These are phyloP conservation scores for Brachionus paranguensis DNA, from an alignment of 1,140 invertebrate genomes.

Conservation along the genomic window DNA sequence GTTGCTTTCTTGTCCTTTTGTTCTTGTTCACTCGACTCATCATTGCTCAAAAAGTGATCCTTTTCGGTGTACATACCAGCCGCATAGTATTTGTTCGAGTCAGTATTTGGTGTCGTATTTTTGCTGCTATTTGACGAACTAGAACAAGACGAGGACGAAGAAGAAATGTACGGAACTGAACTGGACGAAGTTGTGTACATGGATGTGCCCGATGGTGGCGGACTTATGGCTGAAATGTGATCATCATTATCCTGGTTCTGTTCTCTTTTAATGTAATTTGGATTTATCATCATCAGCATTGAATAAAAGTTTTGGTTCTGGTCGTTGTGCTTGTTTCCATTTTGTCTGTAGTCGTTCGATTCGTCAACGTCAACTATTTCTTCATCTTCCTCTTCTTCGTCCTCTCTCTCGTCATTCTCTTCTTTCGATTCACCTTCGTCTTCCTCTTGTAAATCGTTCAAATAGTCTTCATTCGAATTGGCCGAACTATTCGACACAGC, in stretches of 20 bases:
- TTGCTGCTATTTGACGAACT: conserved; percentile 13
- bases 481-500: neutral
- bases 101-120: conserved; percentile 1
- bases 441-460: neutral
- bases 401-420: neutral
- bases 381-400: neutral
- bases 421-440: neutral
- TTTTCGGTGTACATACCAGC: neutral
- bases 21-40: neutral
- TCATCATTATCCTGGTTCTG: neutral
- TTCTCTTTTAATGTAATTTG: neutral
- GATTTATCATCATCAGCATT: conserved; percentile 32
- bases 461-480: neutral
- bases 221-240: neutral
- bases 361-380: neutral
- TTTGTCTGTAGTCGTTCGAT: neutral
- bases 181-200: neutral
- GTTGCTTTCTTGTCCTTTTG: neutral
- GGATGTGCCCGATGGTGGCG: neutral
- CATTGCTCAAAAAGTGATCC: neutral
- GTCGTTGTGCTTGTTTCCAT: neutral
- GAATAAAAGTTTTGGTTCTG: neutral
- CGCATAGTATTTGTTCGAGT: neutral
- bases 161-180: conserved; percentile 16
- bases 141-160: neutral